Conservation (phyloP, 1,140 invertebrate genomes). For the Aphis craccivora region DNA sequence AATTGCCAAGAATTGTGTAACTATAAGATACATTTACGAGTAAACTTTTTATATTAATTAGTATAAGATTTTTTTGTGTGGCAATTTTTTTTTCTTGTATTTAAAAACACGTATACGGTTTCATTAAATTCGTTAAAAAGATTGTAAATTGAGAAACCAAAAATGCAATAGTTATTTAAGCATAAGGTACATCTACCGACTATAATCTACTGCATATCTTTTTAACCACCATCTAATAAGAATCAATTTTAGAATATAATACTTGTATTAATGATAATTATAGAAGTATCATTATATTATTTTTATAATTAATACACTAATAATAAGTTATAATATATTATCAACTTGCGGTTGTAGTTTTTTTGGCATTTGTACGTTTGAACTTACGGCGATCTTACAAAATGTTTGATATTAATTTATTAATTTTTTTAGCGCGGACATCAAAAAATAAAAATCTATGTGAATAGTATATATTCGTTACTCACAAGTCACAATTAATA, state of each 20-base stretch:
- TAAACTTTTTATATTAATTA: background rate
- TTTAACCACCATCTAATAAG: too few relatives aligned
- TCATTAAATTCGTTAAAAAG: background rate
- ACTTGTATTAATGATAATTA: too few relatives aligned
- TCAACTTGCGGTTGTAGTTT: too few relatives aligned
- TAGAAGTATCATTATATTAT: too few relatives aligned
- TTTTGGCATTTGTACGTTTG: too few relatives aligned
- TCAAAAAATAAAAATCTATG: background rate
- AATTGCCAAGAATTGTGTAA: conserved; percentile 6
- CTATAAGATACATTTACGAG: background rate
- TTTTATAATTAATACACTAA: too few relatives aligned
- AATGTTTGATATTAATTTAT: background rate
- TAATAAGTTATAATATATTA: too few relatives aligned
- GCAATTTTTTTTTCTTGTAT: background rate
- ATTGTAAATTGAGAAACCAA: background rate
- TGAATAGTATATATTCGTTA: too few relatives aligned
- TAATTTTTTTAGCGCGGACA: background rate
- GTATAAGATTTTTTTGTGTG: background rate
- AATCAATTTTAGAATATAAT: too few relatives aligned
- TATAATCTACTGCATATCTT: too few relatives aligned
- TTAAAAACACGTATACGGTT: background rate
- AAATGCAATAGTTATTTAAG: background rate
- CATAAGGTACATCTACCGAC: too few relatives aligned
- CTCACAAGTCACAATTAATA: background rate
- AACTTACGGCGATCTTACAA: too few relatives aligned